Percentiles rank a stretch among this genome's conserved stretches.
Evolutionary conservation across 2,113 vertebrate genomes (phyloP).

Genomic region (Isurus oxyrinchus): DNA sequence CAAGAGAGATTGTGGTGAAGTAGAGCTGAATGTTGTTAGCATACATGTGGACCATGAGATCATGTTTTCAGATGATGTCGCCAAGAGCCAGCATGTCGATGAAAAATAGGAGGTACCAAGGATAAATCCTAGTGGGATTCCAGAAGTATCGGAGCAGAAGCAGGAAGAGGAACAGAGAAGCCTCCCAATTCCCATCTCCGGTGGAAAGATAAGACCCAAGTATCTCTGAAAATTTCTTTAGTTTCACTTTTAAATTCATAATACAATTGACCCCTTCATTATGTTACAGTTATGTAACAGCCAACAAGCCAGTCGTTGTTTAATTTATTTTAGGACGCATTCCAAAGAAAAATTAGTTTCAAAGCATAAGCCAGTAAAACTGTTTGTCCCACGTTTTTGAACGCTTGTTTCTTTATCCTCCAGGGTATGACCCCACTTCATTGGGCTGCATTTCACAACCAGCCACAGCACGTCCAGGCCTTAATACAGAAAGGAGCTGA

Average conservation of each 20-base stretch:
- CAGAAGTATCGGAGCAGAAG: too few relatives aligned
- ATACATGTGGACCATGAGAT: too few relatives aligned
- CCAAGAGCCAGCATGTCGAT: too few relatives aligned
- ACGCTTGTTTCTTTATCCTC: neutral
- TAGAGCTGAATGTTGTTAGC: too few relatives aligned
- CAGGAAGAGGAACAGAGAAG: neutral
- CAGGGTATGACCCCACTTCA: constrained; percentile 84
- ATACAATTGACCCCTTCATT: neutral
- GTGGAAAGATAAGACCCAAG: neutral
- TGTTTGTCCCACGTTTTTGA: neutral
- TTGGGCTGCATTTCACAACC: constrained; percentile 82
- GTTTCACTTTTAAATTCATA: neutral
- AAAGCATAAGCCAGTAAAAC: neutral
- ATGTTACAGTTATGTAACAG: neutral
- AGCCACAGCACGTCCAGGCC: constrained; percentile 68
- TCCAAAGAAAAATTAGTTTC: neutral
- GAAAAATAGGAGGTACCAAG: too few relatives aligned
- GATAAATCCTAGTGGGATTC: too few relatives aligned
- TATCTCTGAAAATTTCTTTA: neutral
- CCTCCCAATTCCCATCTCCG: neutral
- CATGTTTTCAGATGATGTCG: too few relatives aligned
- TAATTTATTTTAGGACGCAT: neutral
- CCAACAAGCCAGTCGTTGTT: neutral
- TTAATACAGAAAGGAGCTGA: constrained; percentile 76
- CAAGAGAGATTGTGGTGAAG: too few relatives aligned